Evolutionary conservation across 2,888 invertebrate species (phyloP).

Genomic region (Steromphala cineraria): DNA sequence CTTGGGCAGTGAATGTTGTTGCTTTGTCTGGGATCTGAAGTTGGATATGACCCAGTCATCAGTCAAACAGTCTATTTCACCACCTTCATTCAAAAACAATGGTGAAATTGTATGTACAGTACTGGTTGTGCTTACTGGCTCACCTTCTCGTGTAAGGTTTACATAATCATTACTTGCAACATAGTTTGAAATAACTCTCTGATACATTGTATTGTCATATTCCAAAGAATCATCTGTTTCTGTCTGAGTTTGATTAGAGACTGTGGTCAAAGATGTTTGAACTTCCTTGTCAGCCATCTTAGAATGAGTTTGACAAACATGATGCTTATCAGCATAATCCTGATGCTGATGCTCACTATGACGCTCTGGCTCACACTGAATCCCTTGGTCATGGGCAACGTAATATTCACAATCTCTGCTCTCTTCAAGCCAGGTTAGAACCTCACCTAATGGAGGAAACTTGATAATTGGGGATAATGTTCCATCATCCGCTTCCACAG

Average conservation of each 20-base stretch:
- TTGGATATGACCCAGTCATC: background rate
- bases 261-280: no score
- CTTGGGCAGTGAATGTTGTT: no score
- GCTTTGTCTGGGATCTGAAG: background rate
- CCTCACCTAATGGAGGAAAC: slow-evolving; percentile 33
- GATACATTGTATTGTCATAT: background rate
- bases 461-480: slow-evolving; percentile 45
- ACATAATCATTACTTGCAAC: background rate
- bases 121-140: background rate
- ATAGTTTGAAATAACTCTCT: background rate
- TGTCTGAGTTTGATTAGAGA: no score
- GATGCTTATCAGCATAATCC: no score
- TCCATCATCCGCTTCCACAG: slow-evolving; percentile 43
- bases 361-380: slow-evolving; percentile 42
- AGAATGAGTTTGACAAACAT: no score
- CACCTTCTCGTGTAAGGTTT: background rate
- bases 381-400: slow-evolving; percentile 44
- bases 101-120: background rate
- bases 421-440: slow-evolving; percentile 34
- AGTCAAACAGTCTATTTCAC: background rate
- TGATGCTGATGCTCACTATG: no score
- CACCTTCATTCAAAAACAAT: background rate
- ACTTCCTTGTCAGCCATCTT: no score
- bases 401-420: slow-evolving; percentile 38
- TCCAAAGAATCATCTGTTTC: background rate